A percentile compares a stretch with the other conserved stretches of the same genome.
phyloP scores from a whole-genome alignment of 2,888 invertebrate species.

The Drosophila kanekoi region DNA sequence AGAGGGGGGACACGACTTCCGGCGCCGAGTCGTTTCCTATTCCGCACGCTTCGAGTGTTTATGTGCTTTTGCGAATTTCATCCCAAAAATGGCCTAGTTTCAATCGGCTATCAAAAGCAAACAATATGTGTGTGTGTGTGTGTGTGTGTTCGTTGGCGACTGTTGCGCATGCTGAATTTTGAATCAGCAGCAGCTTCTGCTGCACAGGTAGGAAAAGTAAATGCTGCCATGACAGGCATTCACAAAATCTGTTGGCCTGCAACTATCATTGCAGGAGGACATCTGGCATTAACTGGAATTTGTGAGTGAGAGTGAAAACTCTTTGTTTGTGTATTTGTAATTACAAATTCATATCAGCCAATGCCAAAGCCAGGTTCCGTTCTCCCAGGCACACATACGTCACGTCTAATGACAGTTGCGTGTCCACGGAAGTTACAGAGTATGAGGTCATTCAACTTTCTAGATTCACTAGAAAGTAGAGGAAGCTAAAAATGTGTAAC shows the following conservation, averaged over 20 bases:
- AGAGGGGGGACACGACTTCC: constrained; percentile 14
- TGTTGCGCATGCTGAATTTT: constrained; percentile 5
- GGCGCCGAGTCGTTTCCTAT: constrained; percentile 27
- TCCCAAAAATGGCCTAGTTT: constrained; percentile 47
- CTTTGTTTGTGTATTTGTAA: background rate
- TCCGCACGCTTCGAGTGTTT: constrained; percentile 34
- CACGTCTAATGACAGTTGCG: constrained; percentile 1
- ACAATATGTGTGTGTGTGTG: background rate
- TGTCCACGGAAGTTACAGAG: background rate
- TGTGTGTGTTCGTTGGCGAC: background rate
- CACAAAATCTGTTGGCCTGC: too few relatives aligned
- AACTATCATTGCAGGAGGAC: too few relatives aligned
- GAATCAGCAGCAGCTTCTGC: too few relatives aligned
- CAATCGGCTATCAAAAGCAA: too few relatives aligned
- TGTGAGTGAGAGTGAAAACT: too few relatives aligned
- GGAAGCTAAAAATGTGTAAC: too few relatives aligned
- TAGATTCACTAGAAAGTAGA: too few relatives aligned
- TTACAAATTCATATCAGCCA: constrained; percentile 5
- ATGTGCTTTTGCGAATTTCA: constrained; percentile 51
- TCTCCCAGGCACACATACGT: background rate
- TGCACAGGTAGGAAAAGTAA: too few relatives aligned
- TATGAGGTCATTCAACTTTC: constrained; percentile 1
- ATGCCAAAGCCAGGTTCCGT: background rate
- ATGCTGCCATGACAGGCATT: too few relatives aligned
- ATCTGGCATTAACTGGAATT: too few relatives aligned